Evolutionary conservation across 2,113 vertebrate genomes (phyloP).

Genomic region (Thamnophis sirtalis): DNA sequence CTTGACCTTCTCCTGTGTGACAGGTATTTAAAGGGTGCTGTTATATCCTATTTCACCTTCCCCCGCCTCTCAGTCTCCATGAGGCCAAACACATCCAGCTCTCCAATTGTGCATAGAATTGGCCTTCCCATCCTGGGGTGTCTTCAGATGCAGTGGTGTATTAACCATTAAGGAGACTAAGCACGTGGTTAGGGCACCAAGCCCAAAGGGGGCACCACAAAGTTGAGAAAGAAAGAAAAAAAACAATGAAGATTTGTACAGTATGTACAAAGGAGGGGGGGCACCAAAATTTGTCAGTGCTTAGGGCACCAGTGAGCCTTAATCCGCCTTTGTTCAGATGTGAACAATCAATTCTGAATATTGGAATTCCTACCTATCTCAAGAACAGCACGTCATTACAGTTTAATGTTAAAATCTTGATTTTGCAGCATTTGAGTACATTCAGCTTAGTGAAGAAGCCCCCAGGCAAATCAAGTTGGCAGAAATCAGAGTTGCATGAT

Average conservation of each 20-base stretch:
- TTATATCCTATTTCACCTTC: neutral
- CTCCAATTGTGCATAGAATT: neutral
- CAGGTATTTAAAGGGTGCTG: neutral
- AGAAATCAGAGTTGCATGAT: neutral
- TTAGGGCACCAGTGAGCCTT: no score
- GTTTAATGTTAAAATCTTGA: neutral
- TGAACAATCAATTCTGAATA: neutral
- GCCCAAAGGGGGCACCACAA: no score
- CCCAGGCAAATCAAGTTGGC: neutral
- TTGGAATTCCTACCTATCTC: neutral
- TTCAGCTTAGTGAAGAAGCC: neutral
- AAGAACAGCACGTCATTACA: neutral
- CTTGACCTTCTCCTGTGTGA: neutral
- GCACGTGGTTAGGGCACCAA: no score
- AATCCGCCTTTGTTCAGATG: no score
- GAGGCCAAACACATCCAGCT: neutral
- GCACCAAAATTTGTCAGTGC: no score
- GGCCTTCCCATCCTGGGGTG: neutral
- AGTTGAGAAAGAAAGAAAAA: no score
- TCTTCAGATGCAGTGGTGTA: neutral
- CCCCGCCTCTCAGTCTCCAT: neutral
- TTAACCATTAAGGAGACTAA: no score
- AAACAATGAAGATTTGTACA: no score
- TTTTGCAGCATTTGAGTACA: neutral
- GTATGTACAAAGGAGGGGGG: no score